These are phyloP conservation scores for Carollia perspicillata DNA, from an alignment of 2,113 vertebrate genomes.

Conservation along the genomic window DNA sequence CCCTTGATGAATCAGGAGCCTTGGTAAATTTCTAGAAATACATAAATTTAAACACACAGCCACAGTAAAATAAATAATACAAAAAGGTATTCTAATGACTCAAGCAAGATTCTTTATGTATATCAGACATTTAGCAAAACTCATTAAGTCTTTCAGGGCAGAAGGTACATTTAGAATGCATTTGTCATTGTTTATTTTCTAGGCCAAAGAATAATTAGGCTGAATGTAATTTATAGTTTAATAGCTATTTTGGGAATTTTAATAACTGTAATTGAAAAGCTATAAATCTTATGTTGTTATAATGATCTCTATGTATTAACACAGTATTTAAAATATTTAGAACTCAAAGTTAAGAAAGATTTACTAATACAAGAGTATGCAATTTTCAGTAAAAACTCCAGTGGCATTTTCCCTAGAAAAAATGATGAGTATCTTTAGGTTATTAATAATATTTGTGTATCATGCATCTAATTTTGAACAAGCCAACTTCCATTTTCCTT, in stretches of 20 bases:
- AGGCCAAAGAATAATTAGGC: neutral
- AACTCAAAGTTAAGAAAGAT: neutral
- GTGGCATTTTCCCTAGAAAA: neutral
- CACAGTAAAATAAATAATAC: neutral
- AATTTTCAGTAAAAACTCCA: neutral
- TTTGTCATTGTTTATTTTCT: neutral
- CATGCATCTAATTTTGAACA: slow-evolving; percentile 24
- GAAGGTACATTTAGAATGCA: neutral
- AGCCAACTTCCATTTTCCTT: neutral
- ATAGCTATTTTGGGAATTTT: neutral
- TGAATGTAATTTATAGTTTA: neutral
- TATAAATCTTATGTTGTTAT: neutral
- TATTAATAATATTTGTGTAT: slow-evolving; percentile 1
- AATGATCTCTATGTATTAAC: neutral
- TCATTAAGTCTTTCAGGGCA: neutral
- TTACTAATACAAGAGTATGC: neutral
- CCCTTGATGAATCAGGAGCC: rapidly evolving
- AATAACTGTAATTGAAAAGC: neutral
- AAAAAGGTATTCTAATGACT: neutral
- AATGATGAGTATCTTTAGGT: neutral
- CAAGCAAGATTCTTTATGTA: neutral
- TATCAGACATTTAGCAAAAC: neutral
- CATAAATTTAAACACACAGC: neutral
- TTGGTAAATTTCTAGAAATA: neutral
- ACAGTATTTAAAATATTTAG: neutral